phyloP scores from a whole-genome alignment of 2,113 vertebrate genomes.

The Synodontis membranacea region DNA sequence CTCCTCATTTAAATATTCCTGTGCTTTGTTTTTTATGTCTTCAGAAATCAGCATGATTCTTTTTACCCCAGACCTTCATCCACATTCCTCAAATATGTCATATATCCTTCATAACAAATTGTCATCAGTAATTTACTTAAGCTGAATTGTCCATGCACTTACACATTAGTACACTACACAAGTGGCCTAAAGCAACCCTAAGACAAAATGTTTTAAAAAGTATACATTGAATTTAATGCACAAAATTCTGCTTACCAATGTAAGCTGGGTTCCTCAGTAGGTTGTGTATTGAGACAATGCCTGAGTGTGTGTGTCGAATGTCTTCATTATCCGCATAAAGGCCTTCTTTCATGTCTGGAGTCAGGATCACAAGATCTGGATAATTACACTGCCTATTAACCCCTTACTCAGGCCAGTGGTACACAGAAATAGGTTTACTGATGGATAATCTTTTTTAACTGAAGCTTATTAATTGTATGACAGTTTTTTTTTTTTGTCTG shows the following conservation, averaged over 20 bases:
- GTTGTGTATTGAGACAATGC: constrained; percentile 22
- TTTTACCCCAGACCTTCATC: not conserved
- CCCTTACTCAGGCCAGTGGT: constrained; percentile 41
- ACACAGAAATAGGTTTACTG: constrained; percentile 30
- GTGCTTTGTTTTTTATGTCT: not conserved
- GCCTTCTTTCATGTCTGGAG: constrained; percentile 63
- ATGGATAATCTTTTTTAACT: not conserved
- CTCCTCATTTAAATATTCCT: not conserved
- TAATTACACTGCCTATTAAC: constrained; percentile 69
- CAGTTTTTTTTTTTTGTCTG: too few relatives aligned
- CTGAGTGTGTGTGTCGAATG: constrained; percentile 18
- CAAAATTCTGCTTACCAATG: constrained; percentile 43
- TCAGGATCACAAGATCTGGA: constrained; percentile 74
- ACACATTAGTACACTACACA: not conserved
- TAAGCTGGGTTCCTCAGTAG: constrained; percentile 43
- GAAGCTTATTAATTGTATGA: not conserved
- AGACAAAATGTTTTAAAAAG: not conserved
- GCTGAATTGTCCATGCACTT: not conserved
- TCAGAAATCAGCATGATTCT: not conserved
- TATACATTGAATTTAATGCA: not conserved
- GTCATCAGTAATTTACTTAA: not conserved
- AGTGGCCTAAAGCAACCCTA: not conserved
- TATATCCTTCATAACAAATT: not conserved
- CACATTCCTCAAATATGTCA: not conserved
- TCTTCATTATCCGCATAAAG: constrained; percentile 57